phyloP scores from a whole-genome alignment of 2,113 vertebrate species.

The Pristiophorus japonicus region DNA sequence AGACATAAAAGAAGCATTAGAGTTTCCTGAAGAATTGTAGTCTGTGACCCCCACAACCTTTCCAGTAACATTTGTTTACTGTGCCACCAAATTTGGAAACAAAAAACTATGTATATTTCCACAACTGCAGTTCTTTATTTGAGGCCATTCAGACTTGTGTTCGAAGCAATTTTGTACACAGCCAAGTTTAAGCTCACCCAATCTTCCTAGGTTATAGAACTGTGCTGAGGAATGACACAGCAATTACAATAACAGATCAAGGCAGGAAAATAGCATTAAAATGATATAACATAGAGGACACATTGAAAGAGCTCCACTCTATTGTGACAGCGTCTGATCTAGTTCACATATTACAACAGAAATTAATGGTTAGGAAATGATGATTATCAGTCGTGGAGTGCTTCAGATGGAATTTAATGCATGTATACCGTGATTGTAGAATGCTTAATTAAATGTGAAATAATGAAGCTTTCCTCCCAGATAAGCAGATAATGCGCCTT shows the following conservation, averaged over 20 bases:
- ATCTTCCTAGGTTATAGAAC: neutral
- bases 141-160: neutral
- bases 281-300: neutral
- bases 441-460: constrained; percentile 37
- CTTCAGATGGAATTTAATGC: constrained; percentile 8
- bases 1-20: constrained; percentile 24
- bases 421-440: neutral
- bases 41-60: too few species aligned
- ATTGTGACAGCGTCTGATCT: neutral
- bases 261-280: neutral
- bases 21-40: neutral
- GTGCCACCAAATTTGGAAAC: neutral
- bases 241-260: constrained; percentile 17
- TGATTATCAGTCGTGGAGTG: neutral
- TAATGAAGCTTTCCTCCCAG: constrained; percentile 27
- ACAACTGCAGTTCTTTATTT: neutral
- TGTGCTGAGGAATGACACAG: constrained; percentile 10
- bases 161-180: neutral
- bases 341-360: constrained; percentile 26
- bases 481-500: constrained; percentile 36
- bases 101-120: neutral
- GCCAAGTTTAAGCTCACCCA: neutral
- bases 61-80: neutral
- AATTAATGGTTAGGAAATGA: constrained; percentile 33
- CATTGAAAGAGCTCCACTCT: neutral